These are phyloP conservation scores for Pyrrhosoma nymphula DNA, from an alignment of 2,888 invertebrate species.

Conservation along the genomic window DNA sequence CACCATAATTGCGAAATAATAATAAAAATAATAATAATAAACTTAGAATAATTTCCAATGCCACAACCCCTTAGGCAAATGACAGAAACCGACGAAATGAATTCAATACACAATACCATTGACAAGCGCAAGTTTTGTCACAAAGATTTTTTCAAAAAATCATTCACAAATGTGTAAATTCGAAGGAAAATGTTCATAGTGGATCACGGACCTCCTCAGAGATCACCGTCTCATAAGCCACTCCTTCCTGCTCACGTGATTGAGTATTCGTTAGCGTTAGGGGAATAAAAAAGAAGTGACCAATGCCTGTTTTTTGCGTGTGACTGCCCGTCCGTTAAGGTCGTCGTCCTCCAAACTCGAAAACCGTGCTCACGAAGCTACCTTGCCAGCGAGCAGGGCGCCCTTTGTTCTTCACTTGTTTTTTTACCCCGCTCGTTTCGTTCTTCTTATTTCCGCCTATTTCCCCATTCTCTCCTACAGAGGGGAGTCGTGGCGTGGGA, in stretches of 20 bases:
- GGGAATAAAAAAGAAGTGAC: background rate
- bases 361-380: background rate
- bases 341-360: conserved; percentile 4
- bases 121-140: too few relatives aligned
- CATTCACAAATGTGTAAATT: too few relatives aligned
- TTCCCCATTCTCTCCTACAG: background rate
- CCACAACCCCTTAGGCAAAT: too few relatives aligned
- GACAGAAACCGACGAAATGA: too few relatives aligned
- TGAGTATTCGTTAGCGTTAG: background rate
- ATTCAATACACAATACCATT: too few relatives aligned
- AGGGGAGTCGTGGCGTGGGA: background rate
- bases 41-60: too few relatives aligned
- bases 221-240: background rate
- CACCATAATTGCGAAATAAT: too few relatives aligned
- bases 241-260: background rate
- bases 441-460: conserved; percentile 3
- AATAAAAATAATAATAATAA: too few relatives aligned
- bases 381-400: background rate
- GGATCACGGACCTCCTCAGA: too few relatives aligned
- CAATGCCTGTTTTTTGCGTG: background rate
- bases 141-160: too few relatives aligned
- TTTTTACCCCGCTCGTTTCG: background rate
- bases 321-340: background rate
- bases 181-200: too few relatives aligned
- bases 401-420: background rate